Evolutionary conservation across 2,888 invertebrate genomes (phyloP).

Genomic region (Diloba caeruleocephala): DNA sequence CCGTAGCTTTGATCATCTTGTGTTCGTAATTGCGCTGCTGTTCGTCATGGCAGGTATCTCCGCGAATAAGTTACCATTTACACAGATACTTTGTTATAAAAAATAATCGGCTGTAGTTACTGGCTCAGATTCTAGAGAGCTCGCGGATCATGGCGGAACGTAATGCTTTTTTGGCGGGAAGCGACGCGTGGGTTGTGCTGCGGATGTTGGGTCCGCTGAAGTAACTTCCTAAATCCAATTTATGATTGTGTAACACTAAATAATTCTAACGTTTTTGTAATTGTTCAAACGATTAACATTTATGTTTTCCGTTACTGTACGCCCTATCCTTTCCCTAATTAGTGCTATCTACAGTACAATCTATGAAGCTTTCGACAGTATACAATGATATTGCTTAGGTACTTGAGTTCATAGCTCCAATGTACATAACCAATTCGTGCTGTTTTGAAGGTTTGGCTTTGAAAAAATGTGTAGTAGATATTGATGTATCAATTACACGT

Average conservation of each 20-base stretch:
- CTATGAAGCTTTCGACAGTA: neutral
- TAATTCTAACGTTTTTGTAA: slow-evolving; percentile 22
- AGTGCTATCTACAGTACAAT: slow-evolving; percentile 6
- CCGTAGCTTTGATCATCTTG: slow-evolving; percentile 62
- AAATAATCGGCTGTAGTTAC: slow-evolving; percentile 65
- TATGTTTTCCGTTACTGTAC: slow-evolving; percentile 14
- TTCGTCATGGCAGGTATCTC: slow-evolving; percentile 46
- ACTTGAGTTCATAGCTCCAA: no score
- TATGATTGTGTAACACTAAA: slow-evolving; percentile 36
- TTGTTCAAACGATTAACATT: slow-evolving; percentile 21
- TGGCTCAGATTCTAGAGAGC: slow-evolving; percentile 70
- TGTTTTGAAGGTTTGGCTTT: no score
- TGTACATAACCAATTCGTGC: no score
- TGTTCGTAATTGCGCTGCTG: slow-evolving; percentile 55
- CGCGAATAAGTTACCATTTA: slow-evolving; percentile 36
- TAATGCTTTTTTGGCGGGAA: slow-evolving; percentile 64
- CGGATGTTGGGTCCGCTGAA: slow-evolving; percentile 50
- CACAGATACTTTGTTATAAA: slow-evolving; percentile 45
- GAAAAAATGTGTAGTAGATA: slow-evolving; percentile 12
- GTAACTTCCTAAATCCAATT: slow-evolving; percentile 53
- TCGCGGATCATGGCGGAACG: slow-evolving; percentile 54
- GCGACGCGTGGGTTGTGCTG: slow-evolving; percentile 41
- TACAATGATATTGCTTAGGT: no score
- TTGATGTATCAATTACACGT: slow-evolving; percentile 7
- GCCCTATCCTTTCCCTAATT: slow-evolving; percentile 35